Conservation (phyloP, 1,140 invertebrate species). For the Acromyrmex echinatior region DNA sequence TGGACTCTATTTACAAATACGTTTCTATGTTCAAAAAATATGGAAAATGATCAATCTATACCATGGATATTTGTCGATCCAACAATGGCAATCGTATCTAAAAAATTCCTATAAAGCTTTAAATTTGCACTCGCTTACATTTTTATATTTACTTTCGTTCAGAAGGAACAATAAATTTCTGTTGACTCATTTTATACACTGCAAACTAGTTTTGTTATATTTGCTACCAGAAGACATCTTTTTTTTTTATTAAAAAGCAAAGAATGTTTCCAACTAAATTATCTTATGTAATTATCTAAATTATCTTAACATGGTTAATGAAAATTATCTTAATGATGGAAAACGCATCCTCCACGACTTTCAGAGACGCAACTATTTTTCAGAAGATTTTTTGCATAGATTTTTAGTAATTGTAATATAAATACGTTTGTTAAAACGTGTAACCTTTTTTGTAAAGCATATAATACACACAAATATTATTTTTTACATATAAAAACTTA, state of each 20-base stretch:
- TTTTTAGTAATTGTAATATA: constrained; percentile 1
- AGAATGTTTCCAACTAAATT: constrained; percentile 8
- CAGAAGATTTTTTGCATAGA: background rate
- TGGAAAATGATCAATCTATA: background rate
- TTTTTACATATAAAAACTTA: background rate
- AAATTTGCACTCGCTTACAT: background rate
- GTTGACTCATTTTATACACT: background rate
- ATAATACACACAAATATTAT: background rate
- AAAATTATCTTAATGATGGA: background rate
- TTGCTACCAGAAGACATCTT: background rate
- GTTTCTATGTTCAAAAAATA: background rate
- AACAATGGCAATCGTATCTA: background rate
- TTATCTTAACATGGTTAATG: background rate
- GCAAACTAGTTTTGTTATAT: background rate
- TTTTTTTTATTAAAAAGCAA: constrained; percentile 7
- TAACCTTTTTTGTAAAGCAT: background rate
- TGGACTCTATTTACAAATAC: constrained; percentile 9
- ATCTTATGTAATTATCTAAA: background rate
- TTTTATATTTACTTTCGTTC: background rate
- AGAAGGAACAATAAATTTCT: background rate
- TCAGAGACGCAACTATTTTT: background rate
- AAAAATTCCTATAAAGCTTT: constrained; percentile 10
- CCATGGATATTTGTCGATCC: background rate
- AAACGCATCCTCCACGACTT: background rate
- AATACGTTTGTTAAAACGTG: background rate